These are phyloP conservation scores for Apocrypta bakeri DNA, from an alignment of 1,140 invertebrate species.

Conservation along the genomic window DNA sequence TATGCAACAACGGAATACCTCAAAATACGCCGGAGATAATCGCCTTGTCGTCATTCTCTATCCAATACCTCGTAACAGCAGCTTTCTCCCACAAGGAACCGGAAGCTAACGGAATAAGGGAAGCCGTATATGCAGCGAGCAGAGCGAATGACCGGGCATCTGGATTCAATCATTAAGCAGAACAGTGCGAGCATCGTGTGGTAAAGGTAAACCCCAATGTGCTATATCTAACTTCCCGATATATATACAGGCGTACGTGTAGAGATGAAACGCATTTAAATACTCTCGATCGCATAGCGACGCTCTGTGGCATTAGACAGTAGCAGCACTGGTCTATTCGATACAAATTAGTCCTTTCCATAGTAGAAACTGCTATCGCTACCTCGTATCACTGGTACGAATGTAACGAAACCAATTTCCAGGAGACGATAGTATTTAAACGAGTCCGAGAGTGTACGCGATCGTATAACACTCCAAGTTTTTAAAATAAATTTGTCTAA, in stretches of 20 bases:
- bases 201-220: neutral
- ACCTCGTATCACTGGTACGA: neutral
- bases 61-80: neutral
- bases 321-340: conserved; percentile 8
- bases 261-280: neutral
- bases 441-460: no score
- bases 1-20: neutral
- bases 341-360: conserved; percentile 59
- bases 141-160: conserved; percentile 39
- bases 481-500: no score
- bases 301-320: neutral
- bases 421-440: no score
- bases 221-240: neutral
- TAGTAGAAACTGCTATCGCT: conserved; percentile 57
- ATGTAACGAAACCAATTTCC: conserved; percentile 60
- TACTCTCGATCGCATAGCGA: neutral
- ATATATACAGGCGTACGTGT: neutral
- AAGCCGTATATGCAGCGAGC: conserved; percentile 15
- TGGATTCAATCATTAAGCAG: conserved; percentile 54
- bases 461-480: no score
- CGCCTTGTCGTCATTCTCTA: neutral
- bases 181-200: neutral
- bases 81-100: neutral
- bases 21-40: neutral
- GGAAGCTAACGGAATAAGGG: conserved; percentile 9